Percentiles rank a stretch among this genome's conserved stretches.
phyloP scores from a whole-genome alignment of 1,140 invertebrate genomes.

The Parapsyche elsis region DNA sequence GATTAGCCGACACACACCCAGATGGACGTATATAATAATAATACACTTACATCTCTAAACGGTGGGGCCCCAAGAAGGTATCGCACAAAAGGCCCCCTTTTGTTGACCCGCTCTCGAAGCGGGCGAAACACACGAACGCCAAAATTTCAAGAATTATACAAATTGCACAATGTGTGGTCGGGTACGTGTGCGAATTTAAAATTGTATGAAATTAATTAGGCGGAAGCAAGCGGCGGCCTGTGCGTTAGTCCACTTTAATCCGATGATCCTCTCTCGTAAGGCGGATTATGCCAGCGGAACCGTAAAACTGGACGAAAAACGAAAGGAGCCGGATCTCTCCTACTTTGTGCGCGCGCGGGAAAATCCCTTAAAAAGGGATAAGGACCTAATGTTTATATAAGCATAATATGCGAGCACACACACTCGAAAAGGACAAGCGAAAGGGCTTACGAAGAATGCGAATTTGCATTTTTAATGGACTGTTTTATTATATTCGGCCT shows the following conservation, averaged over 20 bases:
- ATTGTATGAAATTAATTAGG: no score
- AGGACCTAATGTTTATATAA: constrained; percentile 40
- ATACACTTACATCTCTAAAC: constrained; percentile 18
- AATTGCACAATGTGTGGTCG: not conserved
- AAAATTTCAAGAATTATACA: constrained; percentile 10
- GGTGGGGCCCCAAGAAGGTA: no score
- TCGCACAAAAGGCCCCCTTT: not conserved
- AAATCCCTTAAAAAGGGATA: constrained; percentile 42
- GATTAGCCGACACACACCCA: constrained; percentile 31
- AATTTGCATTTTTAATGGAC: constrained; percentile 45
- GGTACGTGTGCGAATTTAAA: no score
- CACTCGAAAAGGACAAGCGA: constrained; percentile 9
- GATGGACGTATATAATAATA: constrained; percentile 11
- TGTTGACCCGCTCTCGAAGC: not conserved
- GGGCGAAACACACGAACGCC: not conserved
- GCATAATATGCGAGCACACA: constrained; percentile 35
- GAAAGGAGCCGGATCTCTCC: not conserved
- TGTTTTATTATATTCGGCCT: constrained; percentile 28
- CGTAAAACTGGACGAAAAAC: constrained; percentile 9
- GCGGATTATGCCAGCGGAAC: not conserved
- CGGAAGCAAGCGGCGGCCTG: no score
- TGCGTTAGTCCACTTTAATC: constrained; percentile 9
- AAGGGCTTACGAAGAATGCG: constrained; percentile 36
- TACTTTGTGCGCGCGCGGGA: not conserved
- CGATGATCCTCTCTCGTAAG: constrained; percentile 1